Evolutionary conservation across 2,888 invertebrate species (phyloP), one percentile per base, ranked within the genome.

Genomic region (Sipha maydis): DNA sequence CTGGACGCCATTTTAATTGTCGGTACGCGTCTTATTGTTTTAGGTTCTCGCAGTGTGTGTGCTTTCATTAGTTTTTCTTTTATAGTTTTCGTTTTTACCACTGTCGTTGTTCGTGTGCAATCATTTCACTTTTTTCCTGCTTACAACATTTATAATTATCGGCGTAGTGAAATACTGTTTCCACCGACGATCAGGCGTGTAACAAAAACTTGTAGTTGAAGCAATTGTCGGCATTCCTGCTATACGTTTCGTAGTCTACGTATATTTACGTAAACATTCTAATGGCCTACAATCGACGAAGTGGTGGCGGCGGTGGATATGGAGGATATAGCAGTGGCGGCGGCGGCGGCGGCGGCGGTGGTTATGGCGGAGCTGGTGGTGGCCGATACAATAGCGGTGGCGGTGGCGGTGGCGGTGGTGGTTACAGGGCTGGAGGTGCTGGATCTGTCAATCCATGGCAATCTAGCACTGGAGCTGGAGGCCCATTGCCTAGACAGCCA

Each of bases 251-350:
- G 61, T 61, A 25, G 8, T 61, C 61, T 61, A 61, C 61, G 21
- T 21, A 61, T 25, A n/a, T 38, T 67, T 17, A 3, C 4, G 3
- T 38, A 3, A 48, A 73, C 31, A 34, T 25, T 25, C 11, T 17
- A 31, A 88, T 88, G 86, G 73, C 86, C 4, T 88, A 75, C 75
- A 88, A 80, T 21, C 86, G 86, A 56, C 38, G 86, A 78, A 88
- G 61, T 34, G 85, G 48, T 48, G 48, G 48, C 14, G 11, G 73
- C 14, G 85, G 85, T 19, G 61, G 41, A 25, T 76, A 41, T n/a
- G 61, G 78, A 48, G 61, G 78, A 48, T 48, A 48, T 48, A 3
- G 48, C 14, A 14, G 48, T 1, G 48, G 48, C 8, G 8, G 11
- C 1, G 14, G 48, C 11, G 11, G 78, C 14, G 28, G 85, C 34